Evolutionary conservation across 2,888 invertebrate species (phyloP), one percentile per base, ranked within the genome.

Genomic region (Schizaphis graminum): DNA sequence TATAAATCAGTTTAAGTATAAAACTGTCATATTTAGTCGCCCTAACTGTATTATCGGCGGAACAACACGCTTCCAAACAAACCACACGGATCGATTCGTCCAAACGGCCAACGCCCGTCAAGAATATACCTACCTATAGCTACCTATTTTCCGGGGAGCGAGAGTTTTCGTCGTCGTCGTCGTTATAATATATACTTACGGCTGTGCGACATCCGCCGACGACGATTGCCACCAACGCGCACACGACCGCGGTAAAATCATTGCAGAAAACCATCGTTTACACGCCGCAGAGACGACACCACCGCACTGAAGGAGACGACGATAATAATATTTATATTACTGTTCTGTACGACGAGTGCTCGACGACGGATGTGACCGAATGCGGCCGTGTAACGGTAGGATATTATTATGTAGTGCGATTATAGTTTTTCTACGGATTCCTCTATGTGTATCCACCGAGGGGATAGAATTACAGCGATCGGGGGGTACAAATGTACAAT

Each of bases 401-500:
- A n/a, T 44, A 44, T 77, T 67, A 77, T 77, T 77, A 67, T 77
- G 21, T 24, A 77, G 21, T 21, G 77, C 21, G 35, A 77, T 77
- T 67, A 35, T 24, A 21, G 87, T 8, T 61, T 84, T 91, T 56
- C 53, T 91, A 91, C 28, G 91, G 91, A 28, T 91, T 91, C 91
- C 21, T 77, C 21, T 21, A 5, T 61, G 35, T 21, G 49, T 35
- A 84, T 44, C 89, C 8, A 35, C 35, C 8, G 77, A 7, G 0
- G 35, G 89, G 44, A 61, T 44, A 44, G 89, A 21, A n/a, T 77
- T 57, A n/a, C 41, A 77, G 56, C 41, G 56, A 16, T 86, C 16
- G 47, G 47, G 47, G 47, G 16, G 28, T 44, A 47, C 85, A 11
- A 28, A 44, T 5, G 47, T 26, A 47, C 85, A 11, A 28, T 47